A percentile compares a stretch with the other conserved stretches of the same genome.
Evolutionary conservation across 2,113 vertebrate genomes (phyloP).

Genomic region (Mola mola): DNA sequence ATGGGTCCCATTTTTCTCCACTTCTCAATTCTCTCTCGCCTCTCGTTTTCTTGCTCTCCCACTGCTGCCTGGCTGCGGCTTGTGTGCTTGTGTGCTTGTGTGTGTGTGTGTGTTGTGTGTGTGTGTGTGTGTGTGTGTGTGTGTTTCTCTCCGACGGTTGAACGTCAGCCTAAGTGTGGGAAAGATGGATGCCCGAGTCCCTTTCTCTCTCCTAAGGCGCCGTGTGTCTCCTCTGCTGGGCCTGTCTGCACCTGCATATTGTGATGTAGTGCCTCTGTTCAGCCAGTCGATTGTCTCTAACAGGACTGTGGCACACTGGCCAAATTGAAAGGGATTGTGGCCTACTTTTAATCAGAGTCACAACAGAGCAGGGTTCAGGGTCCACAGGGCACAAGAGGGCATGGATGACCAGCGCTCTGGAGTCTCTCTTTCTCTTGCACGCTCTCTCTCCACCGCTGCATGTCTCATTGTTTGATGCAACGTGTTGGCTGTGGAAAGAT

Average conservation of each 20-base stretch:
- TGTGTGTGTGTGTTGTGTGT: conserved; percentile 28
- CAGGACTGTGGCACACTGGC: conserved; percentile 75
- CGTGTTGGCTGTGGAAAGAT: conserved; percentile 56
- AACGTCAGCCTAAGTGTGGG: conserved; percentile 61
- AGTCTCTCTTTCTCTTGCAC: conserved; percentile 34
- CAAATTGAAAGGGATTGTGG: conserved; percentile 82
- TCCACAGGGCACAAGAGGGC: conserved; percentile 52
- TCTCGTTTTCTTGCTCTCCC: conserved; percentile 58
- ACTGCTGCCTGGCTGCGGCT: conserved; percentile 28
- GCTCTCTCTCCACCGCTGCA: conserved; percentile 16
- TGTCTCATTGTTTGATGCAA: conserved; percentile 60
- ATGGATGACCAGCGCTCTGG: conserved; percentile 29
- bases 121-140: conserved; percentile 22
- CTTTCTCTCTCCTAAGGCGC: conserved; percentile 63
- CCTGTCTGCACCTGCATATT: conserved; percentile 82
- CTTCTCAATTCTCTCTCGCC: conserved; percentile 62
- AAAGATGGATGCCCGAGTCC: conserved; percentile 81
- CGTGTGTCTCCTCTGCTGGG: conserved; percentile 68
- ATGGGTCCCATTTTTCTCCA: conserved; percentile 68
- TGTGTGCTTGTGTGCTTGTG: conserved; percentile 14
- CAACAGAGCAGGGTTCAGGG: conserved; percentile 59
- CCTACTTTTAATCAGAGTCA: conserved; percentile 83
- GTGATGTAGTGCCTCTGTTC: conserved; percentile 85
- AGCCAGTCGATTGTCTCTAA: conserved; percentile 84
- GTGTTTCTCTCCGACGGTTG: conserved; percentile 39